Evolutionary conservation across 1,140 invertebrate genomes (phyloP).

Genomic region (Aradophagus sp.): DNA sequence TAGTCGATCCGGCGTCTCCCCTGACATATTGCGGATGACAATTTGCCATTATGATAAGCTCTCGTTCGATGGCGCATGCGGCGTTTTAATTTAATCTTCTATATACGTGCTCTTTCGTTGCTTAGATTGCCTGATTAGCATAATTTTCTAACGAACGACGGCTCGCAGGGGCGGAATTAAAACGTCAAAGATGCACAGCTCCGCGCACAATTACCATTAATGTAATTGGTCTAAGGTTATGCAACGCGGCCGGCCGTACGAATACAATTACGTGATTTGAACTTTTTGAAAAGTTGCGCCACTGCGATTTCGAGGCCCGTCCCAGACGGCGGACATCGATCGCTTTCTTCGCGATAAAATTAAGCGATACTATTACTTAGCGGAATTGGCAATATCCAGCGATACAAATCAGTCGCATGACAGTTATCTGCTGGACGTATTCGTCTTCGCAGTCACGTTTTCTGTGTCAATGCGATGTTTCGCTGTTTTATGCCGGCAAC

Average conservation of each 20-base stretch:
- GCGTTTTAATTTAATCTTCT: too few relatives aligned
- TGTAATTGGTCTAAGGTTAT: constrained; percentile 26
- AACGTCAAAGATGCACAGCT: constrained; percentile 23
- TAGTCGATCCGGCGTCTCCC: too few relatives aligned
- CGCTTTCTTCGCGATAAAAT: constrained; percentile 20
- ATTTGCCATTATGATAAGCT: too few relatives aligned
- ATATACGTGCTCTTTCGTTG: too few relatives aligned
- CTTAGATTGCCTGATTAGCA: constrained; percentile 10
- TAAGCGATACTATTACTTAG: constrained; percentile 22
- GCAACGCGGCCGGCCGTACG: constrained; percentile 3
- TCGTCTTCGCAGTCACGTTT: constrained; percentile 26
- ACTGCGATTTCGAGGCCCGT: background rate
- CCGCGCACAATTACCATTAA: constrained; percentile 23
- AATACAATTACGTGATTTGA: constrained; percentile 34
- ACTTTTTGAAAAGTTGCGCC: constrained; percentile 27
- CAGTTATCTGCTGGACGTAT: constrained; percentile 14
- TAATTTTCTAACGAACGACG: constrained; percentile 13
- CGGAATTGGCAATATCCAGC: constrained; percentile 7
- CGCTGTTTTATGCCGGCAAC: constrained; percentile 1
- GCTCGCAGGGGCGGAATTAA: constrained; percentile 17
- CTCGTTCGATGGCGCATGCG: constrained; percentile 3
- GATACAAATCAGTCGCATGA: constrained; percentile 8
- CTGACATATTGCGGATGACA: too few relatives aligned
- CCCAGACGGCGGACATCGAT: constrained; percentile 6
- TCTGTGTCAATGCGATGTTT: constrained; percentile 8